Evolutionary conservation across 2,113 vertebrate species (phyloP).

Genomic region (Ariopsis seemanni): DNA sequence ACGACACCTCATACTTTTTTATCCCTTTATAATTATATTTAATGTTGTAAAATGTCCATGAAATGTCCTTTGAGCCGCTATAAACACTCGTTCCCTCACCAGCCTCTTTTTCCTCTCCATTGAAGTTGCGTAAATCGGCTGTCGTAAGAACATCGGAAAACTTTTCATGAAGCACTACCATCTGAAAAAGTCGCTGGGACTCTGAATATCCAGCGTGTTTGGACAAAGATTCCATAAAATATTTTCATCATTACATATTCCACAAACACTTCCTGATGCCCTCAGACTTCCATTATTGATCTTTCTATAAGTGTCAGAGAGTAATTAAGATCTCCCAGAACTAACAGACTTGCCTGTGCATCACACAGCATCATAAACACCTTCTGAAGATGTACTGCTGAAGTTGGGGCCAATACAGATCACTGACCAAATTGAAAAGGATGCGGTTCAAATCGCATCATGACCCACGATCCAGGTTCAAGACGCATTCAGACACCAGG

Average conservation of each 20-base stretch:
- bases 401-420: background rate
- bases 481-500: background rate
- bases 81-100: too few relatives aligned
- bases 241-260: background rate
- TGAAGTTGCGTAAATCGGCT: too few relatives aligned
- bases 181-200: too few relatives aligned
- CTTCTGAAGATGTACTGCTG: background rate
- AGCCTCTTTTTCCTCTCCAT: too few relatives aligned
- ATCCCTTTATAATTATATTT: too few relatives aligned
- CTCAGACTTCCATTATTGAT: background rate
- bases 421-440: background rate
- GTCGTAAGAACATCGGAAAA: too few relatives aligned
- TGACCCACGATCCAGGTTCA: background rate
- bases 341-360: background rate
- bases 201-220: background rate
- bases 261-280: background rate
- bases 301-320: background rate
- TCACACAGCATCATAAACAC: background rate
- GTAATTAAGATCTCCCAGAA: too few relatives aligned
- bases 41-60: too few relatives aligned
- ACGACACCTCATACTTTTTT: too few relatives aligned
- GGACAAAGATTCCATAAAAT: background rate
- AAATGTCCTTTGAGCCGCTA: too few relatives aligned
- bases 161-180: too few relatives aligned
- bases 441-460: background rate